Conservation (phyloP, 2,888 invertebrate species). For the Eupithecia vulgata region DNA sequence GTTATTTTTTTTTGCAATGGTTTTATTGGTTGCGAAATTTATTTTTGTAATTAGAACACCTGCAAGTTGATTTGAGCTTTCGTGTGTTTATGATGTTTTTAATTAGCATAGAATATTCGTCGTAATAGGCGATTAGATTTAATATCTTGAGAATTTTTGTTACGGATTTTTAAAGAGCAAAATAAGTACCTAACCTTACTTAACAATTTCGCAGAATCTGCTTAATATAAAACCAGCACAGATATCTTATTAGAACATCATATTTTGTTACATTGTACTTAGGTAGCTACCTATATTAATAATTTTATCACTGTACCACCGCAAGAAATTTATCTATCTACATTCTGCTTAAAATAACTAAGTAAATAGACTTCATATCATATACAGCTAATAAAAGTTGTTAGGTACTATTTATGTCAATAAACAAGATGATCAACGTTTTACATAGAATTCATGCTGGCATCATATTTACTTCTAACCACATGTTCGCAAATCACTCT, state of each 20-base stretch:
- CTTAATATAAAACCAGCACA: neutral
- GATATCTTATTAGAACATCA: neutral
- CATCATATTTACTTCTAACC: conserved; percentile 18
- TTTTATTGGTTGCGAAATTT: conserved; percentile 17
- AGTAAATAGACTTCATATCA: neutral
- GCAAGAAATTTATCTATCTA: neutral
- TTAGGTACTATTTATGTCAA: neutral
- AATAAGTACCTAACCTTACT: neutral
- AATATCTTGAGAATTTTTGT: conserved; percentile 10
- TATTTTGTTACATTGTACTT: neutral
- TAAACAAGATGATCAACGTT: conserved; percentile 9
- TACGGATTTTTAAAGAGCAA: neutral
- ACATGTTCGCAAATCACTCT: conserved; percentile 17
- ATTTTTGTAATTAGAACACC: conserved; percentile 36
- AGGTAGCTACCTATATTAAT: neutral
- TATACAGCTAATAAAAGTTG: neutral
- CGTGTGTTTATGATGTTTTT: conserved; percentile 16
- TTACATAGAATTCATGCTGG: conserved; percentile 13
- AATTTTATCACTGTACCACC: neutral
- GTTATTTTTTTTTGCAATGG: conserved; percentile 3
- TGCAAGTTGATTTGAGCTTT: conserved; percentile 31
- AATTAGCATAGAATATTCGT: conserved; percentile 3
- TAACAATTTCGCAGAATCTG: neutral
- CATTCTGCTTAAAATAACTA: neutral
- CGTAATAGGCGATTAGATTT: conserved; percentile 22